Evolutionary conservation across 53 echinoderm and acorn worm genomes (phyloP).

Genomic region (Antedon mediterranea): DNA sequence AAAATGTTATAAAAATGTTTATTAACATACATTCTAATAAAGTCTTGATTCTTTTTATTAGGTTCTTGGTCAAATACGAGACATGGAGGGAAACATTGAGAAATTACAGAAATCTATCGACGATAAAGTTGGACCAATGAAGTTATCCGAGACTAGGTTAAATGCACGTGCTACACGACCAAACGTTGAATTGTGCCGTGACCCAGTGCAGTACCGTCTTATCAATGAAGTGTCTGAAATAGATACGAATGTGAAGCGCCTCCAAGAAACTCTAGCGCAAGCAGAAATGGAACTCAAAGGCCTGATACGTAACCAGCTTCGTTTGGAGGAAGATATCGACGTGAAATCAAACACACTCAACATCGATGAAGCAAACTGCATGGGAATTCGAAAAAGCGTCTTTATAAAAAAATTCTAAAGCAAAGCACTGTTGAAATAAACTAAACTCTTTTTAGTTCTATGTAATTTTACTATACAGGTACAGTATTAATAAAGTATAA

Average conservation of each 20-base stretch:
- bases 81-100: constrained; percentile 92
- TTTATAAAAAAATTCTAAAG: constrained; percentile 74
- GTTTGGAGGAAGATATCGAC: constrained; percentile 83
- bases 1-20: no score
- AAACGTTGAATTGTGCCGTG: constrained; percentile 91
- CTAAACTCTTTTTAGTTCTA: no score
- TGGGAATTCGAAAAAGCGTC: constrained; percentile 88
- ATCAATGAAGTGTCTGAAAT: constrained; percentile 85
- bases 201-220: constrained; percentile 94
- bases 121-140: constrained; percentile 81
- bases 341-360: constrained; percentile 72
- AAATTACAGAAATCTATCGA: constrained; percentile 59
- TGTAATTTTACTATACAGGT: no score
- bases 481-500: no score
- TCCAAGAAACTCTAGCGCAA: constrained; percentile 49
- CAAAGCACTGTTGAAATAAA: no score
- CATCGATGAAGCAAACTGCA: constrained; percentile 74
- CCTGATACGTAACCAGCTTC: constrained; percentile 80
- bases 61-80: constrained; percentile 70
- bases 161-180: constrained; percentile 69
- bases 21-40: background rate
- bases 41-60: constrained; percentile 9
- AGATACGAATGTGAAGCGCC: constrained; percentile 42
- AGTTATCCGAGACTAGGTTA: constrained; percentile 75
- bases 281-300: constrained; percentile 79